Evolutionary conservation across 2,113 vertebrate species (phyloP).

Genomic region (Ailurus styani): DNA sequence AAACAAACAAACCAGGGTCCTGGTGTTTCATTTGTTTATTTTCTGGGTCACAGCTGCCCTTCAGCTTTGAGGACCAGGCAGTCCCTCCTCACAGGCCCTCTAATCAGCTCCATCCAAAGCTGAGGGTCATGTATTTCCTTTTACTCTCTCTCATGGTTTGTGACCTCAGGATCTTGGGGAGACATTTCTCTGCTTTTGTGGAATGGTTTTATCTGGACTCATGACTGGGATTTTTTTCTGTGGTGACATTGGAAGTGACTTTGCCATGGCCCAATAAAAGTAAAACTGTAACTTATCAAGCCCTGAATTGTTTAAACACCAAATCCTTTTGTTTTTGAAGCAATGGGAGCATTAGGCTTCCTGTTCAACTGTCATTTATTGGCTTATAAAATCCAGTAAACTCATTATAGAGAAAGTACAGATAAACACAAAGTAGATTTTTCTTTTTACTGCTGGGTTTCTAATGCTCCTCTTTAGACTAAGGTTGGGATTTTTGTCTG

Average conservation of each 20-base stretch:
- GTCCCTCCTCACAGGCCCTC: neutral
- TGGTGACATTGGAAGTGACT: constrained; percentile 2
- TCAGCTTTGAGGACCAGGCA: neutral
- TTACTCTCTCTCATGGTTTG: neutral
- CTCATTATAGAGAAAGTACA: neutral
- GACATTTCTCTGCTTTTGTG: neutral
- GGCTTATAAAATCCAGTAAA: neutral
- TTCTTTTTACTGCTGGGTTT: neutral
- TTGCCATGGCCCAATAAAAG: neutral
- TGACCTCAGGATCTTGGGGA: neutral
- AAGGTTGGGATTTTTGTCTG: neutral
- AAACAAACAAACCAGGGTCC: neutral
- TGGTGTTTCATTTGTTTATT: neutral
- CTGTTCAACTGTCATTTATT: neutral
- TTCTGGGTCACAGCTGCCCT: neutral
- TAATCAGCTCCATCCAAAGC: neutral
- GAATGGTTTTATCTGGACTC: neutral
- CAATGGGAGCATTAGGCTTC: neutral
- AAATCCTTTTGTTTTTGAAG: neutral
- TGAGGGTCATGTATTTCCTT: neutral
- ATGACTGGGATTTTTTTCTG: neutral
- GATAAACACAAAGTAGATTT: neutral
- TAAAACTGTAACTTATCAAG: constrained; percentile 18
- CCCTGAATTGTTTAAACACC: neutral
- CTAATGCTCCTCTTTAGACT: constrained; percentile 1